Base-by-base conservation (phyloP, 2,797 vertebrate species). In the Melanotaenia nigrans region DNA sequence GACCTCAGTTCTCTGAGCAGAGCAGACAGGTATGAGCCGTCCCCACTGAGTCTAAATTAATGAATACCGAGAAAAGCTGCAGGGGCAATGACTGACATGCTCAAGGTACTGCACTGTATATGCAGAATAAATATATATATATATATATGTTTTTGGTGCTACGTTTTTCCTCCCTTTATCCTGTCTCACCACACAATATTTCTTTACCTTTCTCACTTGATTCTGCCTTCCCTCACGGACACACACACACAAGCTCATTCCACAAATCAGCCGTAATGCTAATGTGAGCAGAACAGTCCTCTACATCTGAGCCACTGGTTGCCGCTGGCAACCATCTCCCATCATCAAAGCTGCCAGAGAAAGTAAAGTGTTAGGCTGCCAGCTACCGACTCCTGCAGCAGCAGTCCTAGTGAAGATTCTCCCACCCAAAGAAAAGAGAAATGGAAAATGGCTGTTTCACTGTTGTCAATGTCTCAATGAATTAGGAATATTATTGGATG, bases 281-380 rank as follows among this genome's bases (percentile, higher is more conserved):
- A 73, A 83, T 71, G 61, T 7, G 53, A 79, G 56, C 40, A 61
- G 72, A 86, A 28, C 11, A 24, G 81, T 9, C 42, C 65, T 56
- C 65, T 69, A 55, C 68, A 60, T 75, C 71, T 65, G 55, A 84
- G 65, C 45, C 8, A 61, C 71, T 67, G 63, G 81, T 89, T 85
- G 87, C 86, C 62, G 36, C 63, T 71, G 70, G 88, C 82, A 89
- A 89, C 84, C 65, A 59, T 65, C 75, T 79, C 54, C 60, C 61
- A 59, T 80, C 62, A 65, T 74, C 40, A 72, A 61, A 73, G 76
- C 78, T 13, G 61, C 55, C 54, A 62, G 62, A 61, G 61, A 72
- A 76, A 79, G 61, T 71, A 53, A 88, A 85, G 65, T 70, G 75
- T 81, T 73, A 74, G 11, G 0, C 40, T 65, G 59, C 60, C 68